Evolutionary conservation across 1,140 invertebrate genomes (phyloP).

Genomic region (Diprion similis): DNA sequence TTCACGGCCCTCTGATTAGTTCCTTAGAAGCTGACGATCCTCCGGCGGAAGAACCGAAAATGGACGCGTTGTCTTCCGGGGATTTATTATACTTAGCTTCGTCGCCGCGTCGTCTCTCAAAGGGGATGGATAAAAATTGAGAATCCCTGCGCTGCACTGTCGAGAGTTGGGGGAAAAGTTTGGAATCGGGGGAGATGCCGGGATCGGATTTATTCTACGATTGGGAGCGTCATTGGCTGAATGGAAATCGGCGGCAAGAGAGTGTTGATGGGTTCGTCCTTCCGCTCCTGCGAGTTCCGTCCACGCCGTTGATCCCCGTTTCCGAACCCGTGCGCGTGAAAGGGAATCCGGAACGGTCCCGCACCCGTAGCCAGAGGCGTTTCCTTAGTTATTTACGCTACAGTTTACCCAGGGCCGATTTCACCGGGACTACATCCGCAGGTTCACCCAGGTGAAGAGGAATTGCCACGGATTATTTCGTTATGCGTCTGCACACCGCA

Average conservation of each 20-base stretch:
- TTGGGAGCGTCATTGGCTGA: conserved; percentile 38
- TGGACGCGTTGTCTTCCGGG: too few species aligned
- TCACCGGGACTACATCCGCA: too few species aligned
- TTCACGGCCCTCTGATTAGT: conserved; percentile 1
- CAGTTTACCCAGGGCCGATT: neutral
- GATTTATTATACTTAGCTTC: too few species aligned
- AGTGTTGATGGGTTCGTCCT: conserved; percentile 33
- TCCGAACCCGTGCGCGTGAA: conserved; percentile 1
- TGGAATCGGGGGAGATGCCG: neutral
- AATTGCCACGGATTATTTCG: too few species aligned
- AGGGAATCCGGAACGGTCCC: neutral
- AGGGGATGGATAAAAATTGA: neutral
- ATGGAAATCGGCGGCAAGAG: conserved; percentile 38
- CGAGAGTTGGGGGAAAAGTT: conserved; percentile 23
- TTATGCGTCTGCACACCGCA: too few species aligned
- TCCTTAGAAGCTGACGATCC: neutral
- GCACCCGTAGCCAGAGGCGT: neutral
- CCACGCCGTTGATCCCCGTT: neutral
- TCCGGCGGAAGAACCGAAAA: too few species aligned
- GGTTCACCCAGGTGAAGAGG: too few species aligned
- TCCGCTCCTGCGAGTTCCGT: conserved; percentile 19
- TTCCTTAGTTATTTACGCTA: neutral
- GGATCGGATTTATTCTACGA: conserved; percentile 45
- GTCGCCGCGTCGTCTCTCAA: neutral
- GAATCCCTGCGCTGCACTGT: conserved; percentile 24